Base-by-base conservation (phyloP, 2,113 vertebrate genomes). In the Mus spicilegus region DNA sequence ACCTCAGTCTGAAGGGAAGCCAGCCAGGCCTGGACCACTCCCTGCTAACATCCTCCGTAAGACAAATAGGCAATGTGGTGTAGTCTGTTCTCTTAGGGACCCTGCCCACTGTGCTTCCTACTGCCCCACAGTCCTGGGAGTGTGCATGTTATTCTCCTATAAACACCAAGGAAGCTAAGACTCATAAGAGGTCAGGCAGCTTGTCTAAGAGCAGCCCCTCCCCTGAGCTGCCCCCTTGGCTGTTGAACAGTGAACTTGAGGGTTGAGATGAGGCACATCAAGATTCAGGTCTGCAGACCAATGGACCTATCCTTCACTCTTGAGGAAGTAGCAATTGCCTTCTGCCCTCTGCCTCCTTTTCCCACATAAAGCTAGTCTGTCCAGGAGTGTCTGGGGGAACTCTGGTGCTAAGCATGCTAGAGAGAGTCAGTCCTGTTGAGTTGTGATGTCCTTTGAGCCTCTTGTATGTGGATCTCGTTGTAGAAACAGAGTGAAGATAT, bases 91-190 rank as follows among this genome's bases (percentile, higher is more conserved):
- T 54, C 92, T 36, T 11, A 13, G n/a, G 61, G 54, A 11, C 51
- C 1, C 70, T 0, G 19, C n/a, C 46, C 36, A 39, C 14, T 0
- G 13, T 10, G 24, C 16, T 24, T 17, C 42, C 81, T 33, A 2
- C 26, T 42, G 12, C 76, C 7, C 54, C 9, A 46, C 49, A 1
- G 0, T n/a, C 42, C 26, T 6, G 26, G 5, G 63, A 56, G 20
- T 39, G 42, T 42, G 4, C 6, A 1, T 30, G 0, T 77, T 19
- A 0, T 6, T 24, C 75, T 73, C 73, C 76, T 78, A 24, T 46
- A 49, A 56, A 61, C 10, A 4, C 6, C 4, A 28, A 39, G 65
- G 58, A 42, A 39, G 61, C 89, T 36, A 58, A 49, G 42, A 17
- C 28, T 76, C 65, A 10, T 3, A 33, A 51, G 51, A 85, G 26